These are phyloP conservation scores for Amazona finschi DNA, from an alignment of 2,797 vertebrate species.

Conservation along the genomic window DNA sequence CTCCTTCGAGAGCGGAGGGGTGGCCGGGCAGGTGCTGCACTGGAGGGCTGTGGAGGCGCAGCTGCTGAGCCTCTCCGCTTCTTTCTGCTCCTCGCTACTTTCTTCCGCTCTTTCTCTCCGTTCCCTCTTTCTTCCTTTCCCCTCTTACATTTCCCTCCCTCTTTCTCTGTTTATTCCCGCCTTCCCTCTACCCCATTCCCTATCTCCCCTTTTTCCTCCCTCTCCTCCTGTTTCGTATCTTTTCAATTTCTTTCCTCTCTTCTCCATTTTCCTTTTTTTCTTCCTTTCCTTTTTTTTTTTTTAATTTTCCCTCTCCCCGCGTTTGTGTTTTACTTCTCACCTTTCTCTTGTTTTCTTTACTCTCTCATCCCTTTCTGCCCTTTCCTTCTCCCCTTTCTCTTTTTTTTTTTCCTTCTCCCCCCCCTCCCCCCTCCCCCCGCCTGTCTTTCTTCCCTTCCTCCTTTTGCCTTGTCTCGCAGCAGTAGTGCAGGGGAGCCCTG, in stretches of 20 bases:
- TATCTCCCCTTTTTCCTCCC: too few species aligned
- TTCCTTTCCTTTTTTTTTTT: background rate
- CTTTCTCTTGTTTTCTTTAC: background rate
- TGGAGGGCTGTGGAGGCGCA: too few species aligned
- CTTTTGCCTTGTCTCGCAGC: too few species aligned
- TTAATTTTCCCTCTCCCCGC: background rate
- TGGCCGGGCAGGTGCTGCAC: background rate
- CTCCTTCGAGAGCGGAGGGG: background rate
- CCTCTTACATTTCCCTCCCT: fast-evolving
- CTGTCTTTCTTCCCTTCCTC: background rate
- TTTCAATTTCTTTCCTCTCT: background rate
- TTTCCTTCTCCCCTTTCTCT: too few species aligned
- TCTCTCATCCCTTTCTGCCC: too few species aligned
- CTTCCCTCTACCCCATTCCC: too few species aligned
- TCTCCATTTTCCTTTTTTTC: background rate
- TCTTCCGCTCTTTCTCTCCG: fast-evolving
- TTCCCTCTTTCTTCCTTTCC: too few species aligned
- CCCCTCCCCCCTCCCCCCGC: too few species aligned
- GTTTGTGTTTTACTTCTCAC: background rate
- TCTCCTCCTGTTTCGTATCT: fast-evolving
- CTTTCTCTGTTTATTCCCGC: fast-evolving
- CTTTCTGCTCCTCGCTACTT: fast-evolving
- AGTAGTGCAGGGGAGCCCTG: fast-evolving
- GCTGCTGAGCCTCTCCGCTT: background rate
- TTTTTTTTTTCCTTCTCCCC: too few species aligned